Percentiles rank a stretch among this genome's conserved stretches.
Conservation (phyloP, 2,113 vertebrate species). For the Hemicordylus capensis region DNA sequence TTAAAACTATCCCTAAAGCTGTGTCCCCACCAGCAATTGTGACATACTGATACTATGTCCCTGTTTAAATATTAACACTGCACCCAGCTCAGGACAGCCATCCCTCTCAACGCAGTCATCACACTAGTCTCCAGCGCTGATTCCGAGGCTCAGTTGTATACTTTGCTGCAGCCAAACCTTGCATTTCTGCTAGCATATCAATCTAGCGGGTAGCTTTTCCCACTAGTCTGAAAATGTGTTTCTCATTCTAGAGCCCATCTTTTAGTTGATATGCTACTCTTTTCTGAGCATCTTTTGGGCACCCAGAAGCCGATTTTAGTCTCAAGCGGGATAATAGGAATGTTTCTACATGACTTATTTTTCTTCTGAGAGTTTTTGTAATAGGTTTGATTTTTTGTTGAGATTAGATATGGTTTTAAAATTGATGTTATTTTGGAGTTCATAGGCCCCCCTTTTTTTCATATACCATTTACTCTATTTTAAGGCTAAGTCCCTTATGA, state of each 20-base stretch:
- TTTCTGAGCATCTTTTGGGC: background rate
- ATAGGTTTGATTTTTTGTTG: background rate
- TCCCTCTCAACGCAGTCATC: background rate
- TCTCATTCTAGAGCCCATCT: background rate
- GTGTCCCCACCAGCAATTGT: background rate
- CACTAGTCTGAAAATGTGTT: background rate
- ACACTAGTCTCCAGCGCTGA: background rate
- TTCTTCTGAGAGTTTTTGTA: background rate
- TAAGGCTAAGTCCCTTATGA: background rate
- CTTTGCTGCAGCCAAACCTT: background rate
- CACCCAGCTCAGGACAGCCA: background rate
- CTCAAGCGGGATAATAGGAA: background rate
- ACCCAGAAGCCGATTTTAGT: background rate
- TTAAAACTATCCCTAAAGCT: background rate
- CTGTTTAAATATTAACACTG: background rate
- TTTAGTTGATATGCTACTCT: background rate
- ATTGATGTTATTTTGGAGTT: background rate
- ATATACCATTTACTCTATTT: background rate
- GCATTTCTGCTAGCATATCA: background rate
- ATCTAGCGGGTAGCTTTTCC: background rate
- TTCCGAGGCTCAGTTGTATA: background rate
- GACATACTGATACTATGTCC: too few species aligned
- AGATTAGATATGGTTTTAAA: background rate
- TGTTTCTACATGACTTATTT: background rate
- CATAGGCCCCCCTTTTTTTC: background rate